Conservation (phyloP, 1,140 invertebrate genomes). For the Cepaea nemoralis region DNA sequence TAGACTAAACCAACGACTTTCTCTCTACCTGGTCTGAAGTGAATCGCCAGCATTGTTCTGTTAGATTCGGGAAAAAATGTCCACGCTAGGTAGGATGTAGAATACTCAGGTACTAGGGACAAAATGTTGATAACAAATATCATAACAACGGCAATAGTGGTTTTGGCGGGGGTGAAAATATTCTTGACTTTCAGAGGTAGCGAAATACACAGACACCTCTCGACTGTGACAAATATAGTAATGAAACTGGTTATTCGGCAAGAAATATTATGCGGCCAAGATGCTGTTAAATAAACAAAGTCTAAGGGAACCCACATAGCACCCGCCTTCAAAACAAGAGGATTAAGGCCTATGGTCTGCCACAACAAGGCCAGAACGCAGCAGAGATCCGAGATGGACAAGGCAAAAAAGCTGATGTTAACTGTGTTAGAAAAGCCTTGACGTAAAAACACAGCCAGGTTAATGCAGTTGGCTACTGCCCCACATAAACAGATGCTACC, state of each 20-base stretch:
- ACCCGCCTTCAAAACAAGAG: neutral
- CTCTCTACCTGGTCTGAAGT: neutral
- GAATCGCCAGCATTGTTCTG: neutral
- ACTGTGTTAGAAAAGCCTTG: constrained; percentile 1
- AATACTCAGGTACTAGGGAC: neutral
- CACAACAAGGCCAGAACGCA: neutral
- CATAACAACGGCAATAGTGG: neutral
- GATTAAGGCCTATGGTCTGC: neutral
- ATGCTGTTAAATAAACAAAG: neutral
- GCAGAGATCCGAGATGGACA: constrained; percentile 12
- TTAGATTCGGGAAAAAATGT: neutral
- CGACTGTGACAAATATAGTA: neutral
- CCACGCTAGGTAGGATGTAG: neutral
- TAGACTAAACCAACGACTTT: neutral
- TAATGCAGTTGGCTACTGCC: neutral
- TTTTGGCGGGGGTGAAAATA: neutral
- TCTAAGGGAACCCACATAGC: neutral
- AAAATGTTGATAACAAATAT: neutral
- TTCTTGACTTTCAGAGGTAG: neutral
- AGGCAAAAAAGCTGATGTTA: constrained; percentile 16
- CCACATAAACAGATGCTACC: neutral
- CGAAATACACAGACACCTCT: constrained; percentile 18
- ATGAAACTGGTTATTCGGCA: neutral
- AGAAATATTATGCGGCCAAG: neutral
- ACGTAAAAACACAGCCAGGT: neutral